phyloP scores from a whole-genome alignment of 2,113 vertebrate species.

The Tichodroma muraria region DNA sequence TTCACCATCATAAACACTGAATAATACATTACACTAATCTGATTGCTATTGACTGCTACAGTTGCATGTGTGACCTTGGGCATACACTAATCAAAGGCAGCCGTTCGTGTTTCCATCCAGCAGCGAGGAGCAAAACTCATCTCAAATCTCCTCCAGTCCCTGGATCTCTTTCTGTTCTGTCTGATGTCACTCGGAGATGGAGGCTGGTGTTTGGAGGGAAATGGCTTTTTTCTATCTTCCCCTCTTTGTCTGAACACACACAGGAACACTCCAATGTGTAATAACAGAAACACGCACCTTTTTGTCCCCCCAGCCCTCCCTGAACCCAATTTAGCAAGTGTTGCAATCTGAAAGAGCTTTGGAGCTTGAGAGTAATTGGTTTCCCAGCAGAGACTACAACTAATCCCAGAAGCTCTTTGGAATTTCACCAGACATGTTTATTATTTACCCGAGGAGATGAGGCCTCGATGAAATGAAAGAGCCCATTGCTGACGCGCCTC shows the following conservation, averaged over 20 bases:
- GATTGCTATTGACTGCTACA: constrained; percentile 61
- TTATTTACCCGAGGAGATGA: constrained; percentile 6
- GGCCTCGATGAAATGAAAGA: fast-evolving
- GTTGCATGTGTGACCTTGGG: constrained; percentile 52
- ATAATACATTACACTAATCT: constrained; percentile 68
- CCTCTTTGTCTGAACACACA: neutral
- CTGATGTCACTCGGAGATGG: neutral
- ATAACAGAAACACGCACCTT: neutral
- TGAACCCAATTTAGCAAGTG: constrained; percentile 38
- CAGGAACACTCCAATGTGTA: fast-evolving
- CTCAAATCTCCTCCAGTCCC: neutral
- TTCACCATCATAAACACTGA: constrained; percentile 62
- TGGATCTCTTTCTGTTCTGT: neutral
- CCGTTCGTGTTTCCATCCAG: neutral
- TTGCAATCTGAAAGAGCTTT: neutral
- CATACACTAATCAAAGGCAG: constrained; percentile 57
- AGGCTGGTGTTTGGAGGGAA: neutral
- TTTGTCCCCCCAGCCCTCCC: neutral
- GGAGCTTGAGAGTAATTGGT: neutral
- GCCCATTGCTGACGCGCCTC: neutral
- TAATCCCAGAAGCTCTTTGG: neutral
- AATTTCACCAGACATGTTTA: neutral
- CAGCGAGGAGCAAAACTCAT: neutral
- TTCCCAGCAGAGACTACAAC: neutral
- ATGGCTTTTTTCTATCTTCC: neutral